Evolutionary conservation across 1,140 invertebrate species (phyloP).

Genomic region (Pogonus chalceus): DNA sequence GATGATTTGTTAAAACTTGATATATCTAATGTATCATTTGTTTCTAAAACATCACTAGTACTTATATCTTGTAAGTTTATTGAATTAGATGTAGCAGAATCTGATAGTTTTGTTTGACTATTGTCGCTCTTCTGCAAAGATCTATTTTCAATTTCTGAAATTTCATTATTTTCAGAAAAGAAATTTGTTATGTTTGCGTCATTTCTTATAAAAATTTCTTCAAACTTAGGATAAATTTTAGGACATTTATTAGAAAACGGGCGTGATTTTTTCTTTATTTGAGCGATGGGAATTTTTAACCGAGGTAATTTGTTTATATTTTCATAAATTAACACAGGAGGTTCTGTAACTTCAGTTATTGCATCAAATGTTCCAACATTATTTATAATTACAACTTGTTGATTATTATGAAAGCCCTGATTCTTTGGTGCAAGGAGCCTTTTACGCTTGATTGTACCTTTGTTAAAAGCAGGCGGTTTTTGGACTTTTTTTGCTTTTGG

Average conservation of each 20-base stretch:
- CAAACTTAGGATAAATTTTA: neutral
- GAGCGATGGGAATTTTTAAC: no score
- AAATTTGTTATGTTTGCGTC: no score
- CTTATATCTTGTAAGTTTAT: neutral
- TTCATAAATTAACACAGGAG: neutral
- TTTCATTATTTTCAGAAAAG: neutral
- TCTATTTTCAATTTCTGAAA: no score
- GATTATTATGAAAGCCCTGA: neutral
- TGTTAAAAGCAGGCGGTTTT: slow-evolving; percentile 16
- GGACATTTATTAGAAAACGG: no score
- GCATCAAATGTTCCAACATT: neutral
- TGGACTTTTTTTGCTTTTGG: slow-evolving; percentile 7
- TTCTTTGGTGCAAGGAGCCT: neutral
- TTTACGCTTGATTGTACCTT: slow-evolving; percentile 4
- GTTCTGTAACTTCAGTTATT: neutral
- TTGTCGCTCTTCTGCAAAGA: no score
- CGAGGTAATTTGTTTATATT: neutral
- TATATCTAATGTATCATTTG: neutral
- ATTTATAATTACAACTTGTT: neutral
- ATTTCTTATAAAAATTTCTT: neutral
- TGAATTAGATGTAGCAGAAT: no score
- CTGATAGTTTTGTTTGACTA: no score
- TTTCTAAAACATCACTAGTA: neutral
- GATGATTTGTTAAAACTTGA: slow-evolving; percentile 10
- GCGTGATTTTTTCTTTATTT: no score